Conservation (phyloP, 2,113 vertebrate species). For the Python bivittatus region DNA sequence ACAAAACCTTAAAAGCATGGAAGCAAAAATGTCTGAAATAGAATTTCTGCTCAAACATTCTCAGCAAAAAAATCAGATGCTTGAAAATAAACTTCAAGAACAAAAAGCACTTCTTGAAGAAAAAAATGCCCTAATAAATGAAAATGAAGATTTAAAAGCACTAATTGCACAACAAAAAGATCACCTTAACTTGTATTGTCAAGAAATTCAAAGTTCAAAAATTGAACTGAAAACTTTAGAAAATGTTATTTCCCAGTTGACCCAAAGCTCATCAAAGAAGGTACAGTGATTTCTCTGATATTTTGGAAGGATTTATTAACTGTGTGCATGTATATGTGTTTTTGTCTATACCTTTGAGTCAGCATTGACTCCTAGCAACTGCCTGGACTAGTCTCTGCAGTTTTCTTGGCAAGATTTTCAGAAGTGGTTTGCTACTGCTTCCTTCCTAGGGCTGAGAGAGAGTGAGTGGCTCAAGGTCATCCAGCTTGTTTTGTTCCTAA, state of each 20-base stretch:
- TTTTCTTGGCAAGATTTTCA: neutral
- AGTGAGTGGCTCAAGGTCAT: neutral
- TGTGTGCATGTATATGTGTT: neutral
- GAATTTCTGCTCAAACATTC: slow-evolving; percentile 72
- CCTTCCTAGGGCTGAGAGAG: neutral
- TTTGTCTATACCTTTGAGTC: neutral
- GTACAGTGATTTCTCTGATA: slow-evolving; percentile 33
- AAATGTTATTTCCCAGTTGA: slow-evolving; percentile 77
- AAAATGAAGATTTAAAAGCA: slow-evolving; percentile 79
- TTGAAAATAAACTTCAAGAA: slow-evolving; percentile 79
- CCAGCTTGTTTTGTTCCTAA: neutral
- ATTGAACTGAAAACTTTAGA: slow-evolving; percentile 81
- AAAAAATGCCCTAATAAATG: slow-evolving; percentile 70
- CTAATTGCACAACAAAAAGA: slow-evolving; percentile 75
- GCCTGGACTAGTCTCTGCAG: neutral
- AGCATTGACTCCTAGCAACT: neutral
- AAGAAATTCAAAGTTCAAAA: slow-evolving; percentile 80
- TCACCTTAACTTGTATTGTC: slow-evolving; percentile 71
- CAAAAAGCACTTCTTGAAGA: slow-evolving; percentile 70
- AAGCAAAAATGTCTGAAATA: slow-evolving; percentile 74
- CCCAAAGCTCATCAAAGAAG: slow-evolving; percentile 60
- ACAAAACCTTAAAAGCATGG: slow-evolving; percentile 65
- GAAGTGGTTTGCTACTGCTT: neutral
- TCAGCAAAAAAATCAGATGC: slow-evolving; percentile 68
- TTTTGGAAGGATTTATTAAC: neutral